Conservation (phyloP, 1,140 invertebrate genomes). For the Zaprionus lachaisei region DNA sequence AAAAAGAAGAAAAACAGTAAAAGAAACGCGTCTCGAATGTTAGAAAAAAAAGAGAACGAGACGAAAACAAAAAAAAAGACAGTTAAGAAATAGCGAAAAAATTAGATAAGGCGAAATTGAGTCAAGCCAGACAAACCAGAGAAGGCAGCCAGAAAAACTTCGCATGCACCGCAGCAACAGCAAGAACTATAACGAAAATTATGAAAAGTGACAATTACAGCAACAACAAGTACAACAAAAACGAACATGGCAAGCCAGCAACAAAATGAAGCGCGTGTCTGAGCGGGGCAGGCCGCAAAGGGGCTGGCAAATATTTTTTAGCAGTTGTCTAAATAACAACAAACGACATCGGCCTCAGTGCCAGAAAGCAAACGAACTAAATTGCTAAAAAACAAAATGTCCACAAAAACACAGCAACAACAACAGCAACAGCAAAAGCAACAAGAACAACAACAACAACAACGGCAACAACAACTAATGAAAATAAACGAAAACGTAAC, state of each 20-base stretch:
- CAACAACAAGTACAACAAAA: background rate
- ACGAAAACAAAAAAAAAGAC: slow-evolving; percentile 27
- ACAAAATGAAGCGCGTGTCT: slow-evolving; percentile 75
- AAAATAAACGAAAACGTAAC: slow-evolving; percentile 82
- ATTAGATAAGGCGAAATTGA: slow-evolving; percentile 82
- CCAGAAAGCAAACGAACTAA: slow-evolving; percentile 82
- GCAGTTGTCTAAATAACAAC: slow-evolving; percentile 78
- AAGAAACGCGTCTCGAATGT: slow-evolving; percentile 34
- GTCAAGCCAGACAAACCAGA: slow-evolving; percentile 56
- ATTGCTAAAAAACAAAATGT: slow-evolving; percentile 67
- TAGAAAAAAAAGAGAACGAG: slow-evolving; percentile 30
- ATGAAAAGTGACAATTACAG: slow-evolving; percentile 48
- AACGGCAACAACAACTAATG: slow-evolving; percentile 62
- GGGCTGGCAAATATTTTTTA: slow-evolving; percentile 62
- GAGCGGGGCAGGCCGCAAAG: slow-evolving; percentile 13
- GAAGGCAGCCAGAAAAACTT: slow-evolving; percentile 68
- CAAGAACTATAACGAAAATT: slow-evolving; percentile 44
- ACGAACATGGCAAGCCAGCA: slow-evolving; percentile 20
- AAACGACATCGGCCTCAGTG: slow-evolving; percentile 53
- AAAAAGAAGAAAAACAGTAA: slow-evolving; percentile 30
- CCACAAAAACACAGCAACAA: slow-evolving; percentile 42
- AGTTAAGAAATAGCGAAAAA: slow-evolving; percentile 54
- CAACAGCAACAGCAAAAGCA: slow-evolving; percentile 31
- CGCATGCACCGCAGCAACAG: slow-evolving; percentile 59
- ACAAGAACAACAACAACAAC: slow-evolving; percentile 35